Base-by-base conservation (phyloP, 2,888 invertebrate species). In the Adelphocoris suturalis region DNA sequence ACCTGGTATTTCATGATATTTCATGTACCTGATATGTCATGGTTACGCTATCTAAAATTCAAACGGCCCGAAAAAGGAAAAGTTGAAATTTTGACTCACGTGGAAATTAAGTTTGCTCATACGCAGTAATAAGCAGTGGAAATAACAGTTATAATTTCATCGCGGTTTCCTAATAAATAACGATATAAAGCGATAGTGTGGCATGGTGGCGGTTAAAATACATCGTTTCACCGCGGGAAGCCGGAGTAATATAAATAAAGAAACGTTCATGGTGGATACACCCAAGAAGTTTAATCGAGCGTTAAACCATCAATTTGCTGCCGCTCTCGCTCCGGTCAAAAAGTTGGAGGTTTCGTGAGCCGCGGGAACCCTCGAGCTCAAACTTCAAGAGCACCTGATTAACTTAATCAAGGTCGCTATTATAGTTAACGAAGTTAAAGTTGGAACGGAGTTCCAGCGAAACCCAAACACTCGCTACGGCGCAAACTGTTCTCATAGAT, bases 341-440 rank as follows among this genome's bases (percentile, higher is more conserved):
- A 68, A 23, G 23, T 68, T 68, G 9, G 68, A 23, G 68, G 68
- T 68, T n/a, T 68, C 68, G 68, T 68, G 52, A 52, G 52, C 52
- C 13, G 68, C 68, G 68, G 68, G 13, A 68, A 3, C 23, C 23
- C 68, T 4, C 19, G 68, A 68, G 68, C 23, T 68, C 68, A 68
- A 68, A 68, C 23, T 68, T 68, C 23, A 11, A 68, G 68, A 68
- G 68, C 68, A 68, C 68, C 68, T 68, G 68, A 68, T 68, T 68
- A 68, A 68, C 68, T 68, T 68, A 68, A 68, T 68, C 68, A 68
- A 68, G 68, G 68, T 68, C 68, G 68, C 68, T 68, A 68, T 23
- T n/a, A 61, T 61, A 61, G 68, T 23, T 68, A 68, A 68, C 68
- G 23, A 23, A 68, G 68, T 68, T 68, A 68, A 23, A 68, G 68